Conservation (phyloP, 2,797 vertebrate species). For the Spheniscus humboldti region DNA sequence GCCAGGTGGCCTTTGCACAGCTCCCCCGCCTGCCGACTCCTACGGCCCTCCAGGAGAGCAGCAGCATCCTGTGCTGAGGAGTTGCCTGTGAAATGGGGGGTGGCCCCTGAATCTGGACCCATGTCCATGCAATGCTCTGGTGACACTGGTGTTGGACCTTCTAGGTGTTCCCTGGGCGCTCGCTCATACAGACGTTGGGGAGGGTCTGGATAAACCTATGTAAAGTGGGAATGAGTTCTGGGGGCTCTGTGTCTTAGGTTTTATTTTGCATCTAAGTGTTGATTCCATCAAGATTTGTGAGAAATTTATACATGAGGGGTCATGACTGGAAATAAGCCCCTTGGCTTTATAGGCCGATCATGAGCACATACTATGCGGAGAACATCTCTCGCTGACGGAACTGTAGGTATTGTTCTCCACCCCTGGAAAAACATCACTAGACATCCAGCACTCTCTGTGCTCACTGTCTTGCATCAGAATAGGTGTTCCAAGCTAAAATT, state of each 20-base stretch:
- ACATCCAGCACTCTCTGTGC: no score
- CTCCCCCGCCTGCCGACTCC: neutral
- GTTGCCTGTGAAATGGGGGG: rapidly evolving
- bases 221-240: neutral
- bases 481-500: no score
- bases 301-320: neutral
- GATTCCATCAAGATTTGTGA: neutral
- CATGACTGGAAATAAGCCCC: neutral
- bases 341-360: no score
- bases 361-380: no score
- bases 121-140: neutral
- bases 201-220: neutral
- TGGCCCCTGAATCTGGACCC: no score
- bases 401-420: no score
- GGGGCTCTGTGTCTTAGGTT: neutral
- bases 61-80: no score
- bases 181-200: rapidly evolving
- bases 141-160: no score
- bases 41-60: neutral
- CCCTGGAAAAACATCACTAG: no score
- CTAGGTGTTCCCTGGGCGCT: neutral
- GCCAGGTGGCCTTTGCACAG: neutral
- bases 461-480: no score
- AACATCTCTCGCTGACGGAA: no score
- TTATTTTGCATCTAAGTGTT: neutral